Percentiles rank a stretch among this genome's conserved stretches.
Conservation (phyloP, 2,797 vertebrate species). For the Brotula barbata region DNA sequence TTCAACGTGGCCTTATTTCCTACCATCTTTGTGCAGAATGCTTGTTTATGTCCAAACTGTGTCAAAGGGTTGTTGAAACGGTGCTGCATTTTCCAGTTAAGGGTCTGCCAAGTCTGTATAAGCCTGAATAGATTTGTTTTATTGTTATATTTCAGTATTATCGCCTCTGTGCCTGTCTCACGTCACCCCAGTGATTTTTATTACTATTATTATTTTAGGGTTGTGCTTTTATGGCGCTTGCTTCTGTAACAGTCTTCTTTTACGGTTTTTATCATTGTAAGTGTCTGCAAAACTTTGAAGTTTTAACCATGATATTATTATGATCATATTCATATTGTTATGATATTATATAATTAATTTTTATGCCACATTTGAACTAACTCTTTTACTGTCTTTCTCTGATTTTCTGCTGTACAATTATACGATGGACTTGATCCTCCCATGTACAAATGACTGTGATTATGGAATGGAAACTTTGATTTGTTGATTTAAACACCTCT, state of each 20-base stretch:
- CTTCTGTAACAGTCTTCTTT: neutral
- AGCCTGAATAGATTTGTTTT: neutral
- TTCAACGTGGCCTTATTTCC: no score
- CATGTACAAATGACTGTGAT: no score
- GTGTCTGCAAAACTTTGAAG: no score
- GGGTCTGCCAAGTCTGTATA: neutral
- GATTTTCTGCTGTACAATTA: neutral
- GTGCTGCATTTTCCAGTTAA: no score
- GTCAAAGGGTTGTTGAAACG: no score
- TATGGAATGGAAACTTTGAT: no score
- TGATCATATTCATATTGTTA: no score
- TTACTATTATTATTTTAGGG: constrained; percentile 27
- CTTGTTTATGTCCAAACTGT: no score
- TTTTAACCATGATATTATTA: no score
- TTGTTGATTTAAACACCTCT: no score
- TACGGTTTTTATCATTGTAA: constrained; percentile 1
- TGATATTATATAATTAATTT: neutral
- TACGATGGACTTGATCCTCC: no score
- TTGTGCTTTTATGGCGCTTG: constrained; percentile 3
- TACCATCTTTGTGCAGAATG: no score
- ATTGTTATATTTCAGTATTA: constrained; percentile 3
- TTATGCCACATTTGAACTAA: neutral
- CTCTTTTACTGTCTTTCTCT: neutral
- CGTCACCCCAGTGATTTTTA: neutral
- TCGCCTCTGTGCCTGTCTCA: constrained; percentile 18